Evolutionary conservation across 2,797 vertebrate species (phyloP).

Genomic region (Galagoides demidoff): DNA sequence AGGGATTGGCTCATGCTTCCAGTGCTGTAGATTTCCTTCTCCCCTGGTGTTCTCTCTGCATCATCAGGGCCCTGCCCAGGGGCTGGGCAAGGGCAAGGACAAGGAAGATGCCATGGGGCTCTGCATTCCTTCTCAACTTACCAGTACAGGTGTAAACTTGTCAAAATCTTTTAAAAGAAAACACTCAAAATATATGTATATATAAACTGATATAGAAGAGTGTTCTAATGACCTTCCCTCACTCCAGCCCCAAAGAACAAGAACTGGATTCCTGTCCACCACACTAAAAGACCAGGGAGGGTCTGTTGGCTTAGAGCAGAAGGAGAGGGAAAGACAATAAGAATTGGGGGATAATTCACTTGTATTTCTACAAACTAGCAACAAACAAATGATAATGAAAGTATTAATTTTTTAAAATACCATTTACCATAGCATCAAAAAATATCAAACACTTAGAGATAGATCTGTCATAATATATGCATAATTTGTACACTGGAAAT

Average conservation of each 20-base stretch:
- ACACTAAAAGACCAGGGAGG: neutral
- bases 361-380: neutral
- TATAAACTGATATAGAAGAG: neutral
- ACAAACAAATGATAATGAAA: neutral
- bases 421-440: neutral
- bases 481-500: neutral
- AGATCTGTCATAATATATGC: neutral
- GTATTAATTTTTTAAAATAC: neutral
- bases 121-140: neutral
- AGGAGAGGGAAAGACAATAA: neutral
- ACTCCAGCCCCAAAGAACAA: neutral
- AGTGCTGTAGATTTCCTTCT: neutral
- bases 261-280: neutral
- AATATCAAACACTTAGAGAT: neutral
- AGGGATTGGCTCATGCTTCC: too few relatives aligned
- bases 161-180: neutral
- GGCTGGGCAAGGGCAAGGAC: neutral
- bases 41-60: neutral
- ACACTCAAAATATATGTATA: neutral
- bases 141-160: neutral
- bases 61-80: neutral
- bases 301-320: neutral
- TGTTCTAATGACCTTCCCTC: accelerated
- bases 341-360: neutral
- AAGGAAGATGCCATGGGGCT: neutral